phyloP scores from a whole-genome alignment of 2,113 vertebrate genomes.

The Tautogolabrus adspersus region DNA sequence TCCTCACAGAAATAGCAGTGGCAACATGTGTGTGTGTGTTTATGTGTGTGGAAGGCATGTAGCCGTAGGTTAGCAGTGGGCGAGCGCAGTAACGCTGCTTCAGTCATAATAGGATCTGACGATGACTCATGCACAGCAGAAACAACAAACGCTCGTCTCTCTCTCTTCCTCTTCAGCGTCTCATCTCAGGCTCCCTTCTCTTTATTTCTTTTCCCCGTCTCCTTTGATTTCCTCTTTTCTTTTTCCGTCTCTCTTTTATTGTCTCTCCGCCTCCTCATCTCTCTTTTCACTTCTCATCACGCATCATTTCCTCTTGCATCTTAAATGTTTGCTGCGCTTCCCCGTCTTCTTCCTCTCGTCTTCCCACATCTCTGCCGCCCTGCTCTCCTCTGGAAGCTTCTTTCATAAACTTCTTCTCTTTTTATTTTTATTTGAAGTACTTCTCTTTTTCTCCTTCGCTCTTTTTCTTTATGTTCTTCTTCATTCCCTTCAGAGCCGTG shows the following conservation, averaged over 20 bases:
- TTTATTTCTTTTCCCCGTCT: not conserved
- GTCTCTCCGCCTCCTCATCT: conserved; percentile 34
- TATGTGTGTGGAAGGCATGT: conserved; percentile 60
- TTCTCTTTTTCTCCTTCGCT: not conserved
- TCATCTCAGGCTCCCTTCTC: conserved; percentile 31
- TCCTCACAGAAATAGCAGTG: conserved; percentile 35
- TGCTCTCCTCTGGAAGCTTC: not conserved
- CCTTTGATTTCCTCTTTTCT: conserved; percentile 22
- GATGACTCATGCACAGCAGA: conserved; percentile 69
- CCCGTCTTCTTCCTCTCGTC: not conserved
- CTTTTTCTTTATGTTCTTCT: not conserved
- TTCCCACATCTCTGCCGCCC: not conserved
- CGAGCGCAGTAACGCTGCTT: conserved; percentile 69
- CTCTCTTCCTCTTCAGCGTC: not conserved
- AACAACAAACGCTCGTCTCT: conserved; percentile 58
- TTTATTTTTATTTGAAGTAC: not conserved
- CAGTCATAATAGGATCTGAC: conserved; percentile 77
- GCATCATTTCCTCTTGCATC: conserved; percentile 26
- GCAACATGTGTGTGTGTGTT: conserved; percentile 10
- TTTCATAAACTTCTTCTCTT: not conserved
- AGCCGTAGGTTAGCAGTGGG: conserved; percentile 76
- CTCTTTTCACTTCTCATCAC: conserved; percentile 27
- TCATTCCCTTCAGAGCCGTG: not conserved
- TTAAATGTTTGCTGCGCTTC: conserved; percentile 21
- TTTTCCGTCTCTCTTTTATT: conserved; percentile 23